phyloP scores from a whole-genome alignment of 2,797 vertebrate species.

The Arctocebus calabarensis region DNA sequence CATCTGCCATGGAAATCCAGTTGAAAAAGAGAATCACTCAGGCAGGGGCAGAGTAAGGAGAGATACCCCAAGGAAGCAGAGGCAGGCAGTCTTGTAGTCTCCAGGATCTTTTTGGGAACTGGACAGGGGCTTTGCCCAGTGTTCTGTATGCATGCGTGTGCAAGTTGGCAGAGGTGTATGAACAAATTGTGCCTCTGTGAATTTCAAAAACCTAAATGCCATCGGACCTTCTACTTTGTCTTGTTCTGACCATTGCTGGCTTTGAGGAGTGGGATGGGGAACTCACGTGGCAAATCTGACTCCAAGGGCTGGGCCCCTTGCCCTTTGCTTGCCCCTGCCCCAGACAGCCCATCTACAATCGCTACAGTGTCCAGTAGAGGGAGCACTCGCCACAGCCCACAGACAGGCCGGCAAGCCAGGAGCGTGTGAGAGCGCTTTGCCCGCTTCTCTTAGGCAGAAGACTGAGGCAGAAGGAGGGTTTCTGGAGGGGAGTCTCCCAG shows the following conservation, averaged over 20 bases:
- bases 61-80: background rate
- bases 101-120: background rate
- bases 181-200: background rate
- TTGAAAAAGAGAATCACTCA: conserved; percentile 1
- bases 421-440: conserved; percentile 75
- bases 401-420: background rate
- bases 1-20: background rate
- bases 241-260: background rate
- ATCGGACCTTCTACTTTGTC: background rate
- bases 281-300: background rate
- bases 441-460: conserved; percentile 48
- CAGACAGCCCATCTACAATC: background rate
- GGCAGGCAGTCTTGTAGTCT: background rate
- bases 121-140: background rate
- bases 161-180: background rate
- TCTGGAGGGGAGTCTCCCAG: background rate
- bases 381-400: conserved; percentile 66
- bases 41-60: background rate
- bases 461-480: background rate
- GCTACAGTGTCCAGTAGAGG: conserved; percentile 81
- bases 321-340: background rate
- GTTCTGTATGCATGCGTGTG: background rate
- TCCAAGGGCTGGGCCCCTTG: background rate
- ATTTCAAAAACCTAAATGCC: background rate
- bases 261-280: background rate